phyloP scores from a whole-genome alignment of 2,113 vertebrate genomes.

The Cinclus cinclus region DNA sequence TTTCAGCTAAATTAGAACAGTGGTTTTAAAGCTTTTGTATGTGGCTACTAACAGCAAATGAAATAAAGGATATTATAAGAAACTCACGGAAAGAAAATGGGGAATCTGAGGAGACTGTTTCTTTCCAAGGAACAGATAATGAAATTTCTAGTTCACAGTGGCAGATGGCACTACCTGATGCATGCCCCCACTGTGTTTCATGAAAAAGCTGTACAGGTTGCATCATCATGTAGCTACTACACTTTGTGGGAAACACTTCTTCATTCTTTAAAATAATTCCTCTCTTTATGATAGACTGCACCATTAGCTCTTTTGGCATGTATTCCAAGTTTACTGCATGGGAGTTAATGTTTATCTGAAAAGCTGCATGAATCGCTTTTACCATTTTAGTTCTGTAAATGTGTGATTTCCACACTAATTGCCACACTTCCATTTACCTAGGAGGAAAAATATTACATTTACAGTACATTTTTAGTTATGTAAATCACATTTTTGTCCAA shows the following conservation, averaged over 20 bases:
- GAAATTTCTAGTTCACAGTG: not conserved
- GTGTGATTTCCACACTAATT: not conserved
- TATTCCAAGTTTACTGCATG: not conserved
- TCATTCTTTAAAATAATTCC: not conserved
- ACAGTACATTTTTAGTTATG: not conserved
- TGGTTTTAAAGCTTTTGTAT: not conserved
- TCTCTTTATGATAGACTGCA: not conserved
- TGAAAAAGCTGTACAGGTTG: not conserved
- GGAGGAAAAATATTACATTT: not conserved
- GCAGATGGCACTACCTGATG: not conserved
- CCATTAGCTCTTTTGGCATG: not conserved
- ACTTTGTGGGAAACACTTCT: not conserved
- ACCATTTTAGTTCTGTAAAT: not conserved
- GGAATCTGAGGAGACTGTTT: not conserved
- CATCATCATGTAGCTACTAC: not conserved
- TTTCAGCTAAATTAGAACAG: not conserved
- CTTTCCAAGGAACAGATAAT: not conserved
- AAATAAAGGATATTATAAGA: not conserved
- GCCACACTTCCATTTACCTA: not conserved
- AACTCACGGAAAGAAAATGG: not conserved
- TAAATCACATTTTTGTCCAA: not conserved
- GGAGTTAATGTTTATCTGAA: not conserved
- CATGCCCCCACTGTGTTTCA: accelerated
- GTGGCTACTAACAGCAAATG: not conserved
- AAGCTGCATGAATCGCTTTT: not conserved